A percentile compares a stretch with the other conserved stretches of the same genome.
Conservation (phyloP, 2,797 vertebrate genomes). For the Scarus forsteni region DNA sequence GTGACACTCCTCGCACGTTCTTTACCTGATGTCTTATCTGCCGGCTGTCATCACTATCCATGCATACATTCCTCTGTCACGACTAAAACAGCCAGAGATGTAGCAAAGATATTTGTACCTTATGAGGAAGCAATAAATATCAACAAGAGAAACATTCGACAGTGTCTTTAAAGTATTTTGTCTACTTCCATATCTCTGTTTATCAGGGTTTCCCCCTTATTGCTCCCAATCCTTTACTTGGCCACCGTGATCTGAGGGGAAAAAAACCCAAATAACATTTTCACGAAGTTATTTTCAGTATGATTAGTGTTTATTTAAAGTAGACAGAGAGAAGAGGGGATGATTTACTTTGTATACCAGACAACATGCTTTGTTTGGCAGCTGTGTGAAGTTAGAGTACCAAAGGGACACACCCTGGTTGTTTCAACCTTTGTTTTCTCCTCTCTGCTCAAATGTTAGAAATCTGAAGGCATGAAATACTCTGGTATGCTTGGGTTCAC, state of each 20-base stretch:
- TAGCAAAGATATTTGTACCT: background rate
- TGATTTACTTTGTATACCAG: background rate
- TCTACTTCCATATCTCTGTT: background rate
- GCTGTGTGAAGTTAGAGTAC: constrained; percentile 3
- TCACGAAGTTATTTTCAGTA: no score
- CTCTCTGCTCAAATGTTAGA: background rate
- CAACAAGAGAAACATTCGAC: background rate
- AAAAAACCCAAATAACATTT: no score
- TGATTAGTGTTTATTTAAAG: no score
- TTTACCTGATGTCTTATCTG: constrained; percentile 5
- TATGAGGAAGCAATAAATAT: constrained; percentile 4
- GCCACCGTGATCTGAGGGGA: no score
- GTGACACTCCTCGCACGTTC: background rate
- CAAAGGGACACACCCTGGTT: constrained; percentile 28
- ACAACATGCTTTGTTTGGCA: constrained; percentile 6
- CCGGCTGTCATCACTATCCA: background rate
- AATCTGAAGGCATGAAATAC: constrained; percentile 6
- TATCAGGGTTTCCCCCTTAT: no score
- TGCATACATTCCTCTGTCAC: background rate
- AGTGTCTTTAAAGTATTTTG: background rate
- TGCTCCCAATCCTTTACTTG: no score
- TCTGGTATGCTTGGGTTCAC: background rate
- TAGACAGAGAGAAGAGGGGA: background rate
- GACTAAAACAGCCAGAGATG: background rate
- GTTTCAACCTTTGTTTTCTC: constrained; percentile 11